phyloP scores from a whole-genome alignment of 92 coral and sea anemone species.

The Epizoanthus fatuus region DNA sequence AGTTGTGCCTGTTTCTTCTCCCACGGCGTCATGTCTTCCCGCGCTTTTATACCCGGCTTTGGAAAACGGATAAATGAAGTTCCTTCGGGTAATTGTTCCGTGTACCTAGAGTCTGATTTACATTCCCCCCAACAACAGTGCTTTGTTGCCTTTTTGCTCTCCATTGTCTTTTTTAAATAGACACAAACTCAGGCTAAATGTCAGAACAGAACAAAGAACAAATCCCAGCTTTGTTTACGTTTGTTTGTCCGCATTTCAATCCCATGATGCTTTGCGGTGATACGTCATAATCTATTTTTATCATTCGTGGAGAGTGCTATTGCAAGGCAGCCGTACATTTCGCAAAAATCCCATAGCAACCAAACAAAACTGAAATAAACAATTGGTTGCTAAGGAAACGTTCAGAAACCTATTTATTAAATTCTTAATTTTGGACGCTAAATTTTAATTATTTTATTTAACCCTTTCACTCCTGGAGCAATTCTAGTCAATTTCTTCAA shows the following conservation, averaged over 20 bases:
- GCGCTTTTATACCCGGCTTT: background rate
- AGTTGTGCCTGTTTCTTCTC: slow-evolving; percentile 20
- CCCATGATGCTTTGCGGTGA: no score
- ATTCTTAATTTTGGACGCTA: slow-evolving; percentile 14
- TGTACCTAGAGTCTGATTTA: slow-evolving; percentile 10
- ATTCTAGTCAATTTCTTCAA: no score
- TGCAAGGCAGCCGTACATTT: background rate
- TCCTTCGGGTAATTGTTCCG: slow-evolving; percentile 1
- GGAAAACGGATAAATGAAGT: slow-evolving; percentile 23
- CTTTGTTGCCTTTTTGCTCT: slow-evolving; percentile 10
- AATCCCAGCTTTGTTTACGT: no score
- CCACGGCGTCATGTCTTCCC: slow-evolving; percentile 26
- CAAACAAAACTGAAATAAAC: slow-evolving; percentile 19
- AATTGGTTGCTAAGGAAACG: slow-evolving; percentile 25
- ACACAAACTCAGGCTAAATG: background rate
- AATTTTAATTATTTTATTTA: slow-evolving; percentile 15
- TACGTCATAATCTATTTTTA: no score
- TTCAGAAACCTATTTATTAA: slow-evolving; percentile 8
- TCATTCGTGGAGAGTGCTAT: no score
- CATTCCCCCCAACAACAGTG: background rate
- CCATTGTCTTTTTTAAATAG: slow-evolving; percentile 7
- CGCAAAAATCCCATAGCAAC: slow-evolving; percentile 25
- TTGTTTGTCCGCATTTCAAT: no score
- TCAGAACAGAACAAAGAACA: no score
- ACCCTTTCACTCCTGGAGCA: no score